These are phyloP conservation scores for Heteronetta atricapilla DNA, from an alignment of 2,113 vertebrate genomes.

Conservation along the genomic window DNA sequence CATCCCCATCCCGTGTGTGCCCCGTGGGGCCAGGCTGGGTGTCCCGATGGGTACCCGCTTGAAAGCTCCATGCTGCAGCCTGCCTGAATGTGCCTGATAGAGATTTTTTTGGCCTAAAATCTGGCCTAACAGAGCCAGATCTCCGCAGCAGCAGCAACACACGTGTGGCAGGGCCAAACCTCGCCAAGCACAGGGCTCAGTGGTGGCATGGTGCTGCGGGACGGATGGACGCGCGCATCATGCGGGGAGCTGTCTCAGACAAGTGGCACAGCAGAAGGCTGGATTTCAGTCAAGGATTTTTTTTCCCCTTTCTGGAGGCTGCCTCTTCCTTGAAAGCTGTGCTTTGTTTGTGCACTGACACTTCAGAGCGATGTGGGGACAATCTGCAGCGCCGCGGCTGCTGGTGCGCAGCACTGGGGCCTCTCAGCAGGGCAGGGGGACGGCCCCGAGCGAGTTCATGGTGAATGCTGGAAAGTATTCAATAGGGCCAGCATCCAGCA, in stretches of 20 bases:
- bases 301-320: neutral
- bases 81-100: neutral
- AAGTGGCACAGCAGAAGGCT: neutral
- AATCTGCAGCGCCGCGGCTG: neutral
- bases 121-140: rapidly evolving
- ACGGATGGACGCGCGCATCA: rapidly evolving
- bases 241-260: neutral
- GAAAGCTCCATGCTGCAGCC: neutral
- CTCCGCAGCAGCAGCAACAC: too few relatives aligned
- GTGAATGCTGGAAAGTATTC: neutral
- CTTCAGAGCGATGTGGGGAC: rapidly evolving
- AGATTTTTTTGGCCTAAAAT: neutral
- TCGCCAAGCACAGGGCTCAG: rapidly evolving
- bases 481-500: neutral
- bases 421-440: rapidly evolving
- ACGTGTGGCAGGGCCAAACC: neutral
- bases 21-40: neutral
- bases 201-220: neutral
- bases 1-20: too few relatives aligned
- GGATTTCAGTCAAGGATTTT: neutral
- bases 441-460: rapidly evolving
- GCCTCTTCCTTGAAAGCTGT: neutral
- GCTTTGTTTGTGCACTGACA: rapidly evolving
- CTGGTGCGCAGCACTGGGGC: neutral
- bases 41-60: neutral